Evolutionary conservation across 2,113 vertebrate genomes (phyloP).

Genomic region (Nerophis ophidion): DNA sequence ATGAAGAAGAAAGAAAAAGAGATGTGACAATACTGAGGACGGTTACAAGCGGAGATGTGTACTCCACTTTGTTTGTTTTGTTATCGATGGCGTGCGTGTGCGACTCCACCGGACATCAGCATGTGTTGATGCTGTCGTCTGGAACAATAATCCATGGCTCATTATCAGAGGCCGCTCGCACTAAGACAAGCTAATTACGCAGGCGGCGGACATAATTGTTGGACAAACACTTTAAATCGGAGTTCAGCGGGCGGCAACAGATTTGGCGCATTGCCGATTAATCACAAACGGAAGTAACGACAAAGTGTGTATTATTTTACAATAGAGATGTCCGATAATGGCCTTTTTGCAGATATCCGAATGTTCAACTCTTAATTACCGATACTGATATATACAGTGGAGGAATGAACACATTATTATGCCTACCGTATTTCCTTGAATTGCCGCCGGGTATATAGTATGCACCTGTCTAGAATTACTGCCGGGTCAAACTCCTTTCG

Average conservation of each 20-base stretch:
- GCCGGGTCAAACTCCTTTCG: too few species aligned
- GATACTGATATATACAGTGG: too few species aligned
- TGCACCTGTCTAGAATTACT: too few species aligned
- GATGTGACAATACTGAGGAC: conserved; percentile 20
- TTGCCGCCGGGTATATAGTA: too few species aligned
- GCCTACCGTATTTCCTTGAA: too few species aligned
- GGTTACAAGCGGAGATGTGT: conserved; percentile 23
- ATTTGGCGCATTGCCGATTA: conserved; percentile 12
- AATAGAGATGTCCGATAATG: too few species aligned
- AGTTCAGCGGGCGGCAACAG: conserved; percentile 8
- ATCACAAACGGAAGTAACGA: conserved; percentile 10
- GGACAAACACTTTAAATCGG: conserved; percentile 23
- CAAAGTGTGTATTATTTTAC: too few species aligned
- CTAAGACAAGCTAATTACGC: conserved; percentile 39
- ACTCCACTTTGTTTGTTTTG: not conserved
- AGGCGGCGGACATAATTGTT: conserved; percentile 10
- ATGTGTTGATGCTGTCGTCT: conserved; percentile 19
- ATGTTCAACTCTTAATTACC: too few species aligned
- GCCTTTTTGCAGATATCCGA: too few species aligned
- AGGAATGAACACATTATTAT: too few species aligned
- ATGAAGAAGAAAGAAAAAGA: conserved; percentile 31
- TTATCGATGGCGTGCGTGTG: not conserved
- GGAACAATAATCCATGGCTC: conserved; percentile 44
- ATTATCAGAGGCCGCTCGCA: conserved; percentile 38
- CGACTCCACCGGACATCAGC: not conserved